Conservation (phyloP, 2,888 invertebrate genomes). For the Liopterus haemorrhoidalis region DNA sequence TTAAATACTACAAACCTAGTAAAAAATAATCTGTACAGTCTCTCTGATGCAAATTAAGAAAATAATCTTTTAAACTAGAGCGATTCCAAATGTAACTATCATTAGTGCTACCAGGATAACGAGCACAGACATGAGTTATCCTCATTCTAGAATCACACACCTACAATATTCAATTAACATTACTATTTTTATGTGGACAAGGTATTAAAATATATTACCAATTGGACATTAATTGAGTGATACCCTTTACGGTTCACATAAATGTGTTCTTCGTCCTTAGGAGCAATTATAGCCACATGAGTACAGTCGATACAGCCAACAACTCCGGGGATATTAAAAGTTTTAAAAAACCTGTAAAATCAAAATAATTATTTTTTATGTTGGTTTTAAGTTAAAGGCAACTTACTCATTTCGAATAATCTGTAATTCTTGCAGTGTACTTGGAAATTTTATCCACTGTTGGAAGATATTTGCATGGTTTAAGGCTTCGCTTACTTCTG, state of each 20-base stretch:
- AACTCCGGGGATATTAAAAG: slow-evolving; percentile 24
- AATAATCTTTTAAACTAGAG: slow-evolving; percentile 1
- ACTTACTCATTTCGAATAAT: slow-evolving; percentile 14
- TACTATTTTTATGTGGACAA: slow-evolving; percentile 5
- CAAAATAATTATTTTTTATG: not conserved
- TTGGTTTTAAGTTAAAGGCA: not conserved
- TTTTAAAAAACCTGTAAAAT: slow-evolving; percentile 23
- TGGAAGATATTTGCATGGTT: slow-evolving; percentile 14
- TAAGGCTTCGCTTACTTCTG: slow-evolving; percentile 12
- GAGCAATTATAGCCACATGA: slow-evolving; percentile 26
- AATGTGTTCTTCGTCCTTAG: slow-evolving; percentile 27
- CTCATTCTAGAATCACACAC: slow-evolving; percentile 24
- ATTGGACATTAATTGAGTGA: slow-evolving; percentile 28
- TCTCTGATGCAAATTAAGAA: slow-evolving; percentile 1
- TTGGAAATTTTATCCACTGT: slow-evolving; percentile 18
- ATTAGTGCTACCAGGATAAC: slow-evolving; percentile 11
- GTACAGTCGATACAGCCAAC: slow-evolving; percentile 27
- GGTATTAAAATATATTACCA: slow-evolving; percentile 17
- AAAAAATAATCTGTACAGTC: slow-evolving; percentile 7
- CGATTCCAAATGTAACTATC: slow-evolving; percentile 8
- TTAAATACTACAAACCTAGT: too few relatives aligned
- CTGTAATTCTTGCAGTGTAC: slow-evolving; percentile 8
- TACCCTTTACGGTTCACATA: slow-evolving; percentile 28
- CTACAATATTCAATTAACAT: slow-evolving; percentile 12
- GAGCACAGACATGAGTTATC: slow-evolving; percentile 16